These are phyloP conservation scores for Nematopogon swammerdamellus DNA, from an alignment of 2,888 invertebrate genomes.

Conservation along the genomic window DNA sequence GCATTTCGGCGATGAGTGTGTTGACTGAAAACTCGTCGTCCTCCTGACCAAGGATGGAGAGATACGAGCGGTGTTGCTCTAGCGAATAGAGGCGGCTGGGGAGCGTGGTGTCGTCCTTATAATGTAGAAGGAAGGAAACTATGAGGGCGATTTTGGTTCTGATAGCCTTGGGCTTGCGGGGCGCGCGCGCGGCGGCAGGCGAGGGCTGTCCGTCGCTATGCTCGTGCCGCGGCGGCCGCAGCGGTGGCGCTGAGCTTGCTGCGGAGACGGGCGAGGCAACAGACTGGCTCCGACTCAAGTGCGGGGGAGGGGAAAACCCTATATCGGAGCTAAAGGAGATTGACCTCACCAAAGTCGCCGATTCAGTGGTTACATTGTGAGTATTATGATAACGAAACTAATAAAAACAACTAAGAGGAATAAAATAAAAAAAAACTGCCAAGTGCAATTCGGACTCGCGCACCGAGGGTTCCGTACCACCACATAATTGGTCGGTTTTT, in stretches of 20 bases:
- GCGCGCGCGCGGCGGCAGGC: constrained; percentile 22
- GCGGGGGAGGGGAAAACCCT: constrained; percentile 57
- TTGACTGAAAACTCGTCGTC: too few species aligned
- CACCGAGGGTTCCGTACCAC: too few species aligned
- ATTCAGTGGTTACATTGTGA: constrained; percentile 65
- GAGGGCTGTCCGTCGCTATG: constrained; percentile 46
- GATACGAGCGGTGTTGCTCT: too few species aligned
- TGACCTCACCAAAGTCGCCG: constrained; percentile 58
- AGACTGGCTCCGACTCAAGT: constrained; percentile 60
- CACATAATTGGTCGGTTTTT: too few species aligned
- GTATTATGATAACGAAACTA: too few species aligned
- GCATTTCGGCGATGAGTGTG: background rate
- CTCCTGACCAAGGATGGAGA: too few species aligned
- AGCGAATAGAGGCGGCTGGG: background rate
- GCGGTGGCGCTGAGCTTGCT: constrained; percentile 36
- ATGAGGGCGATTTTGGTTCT: constrained; percentile 1
- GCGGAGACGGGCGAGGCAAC: constrained; percentile 50
- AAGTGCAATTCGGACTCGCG: too few species aligned
- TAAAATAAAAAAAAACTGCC: too few species aligned
- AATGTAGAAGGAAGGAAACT: background rate
- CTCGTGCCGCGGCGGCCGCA: constrained; percentile 55
- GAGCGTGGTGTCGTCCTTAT: background rate
- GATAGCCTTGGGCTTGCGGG: constrained; percentile 25
- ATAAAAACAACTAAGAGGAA: background rate
- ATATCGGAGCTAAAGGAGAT: constrained; percentile 61